phyloP scores from a whole-genome alignment of 1,140 invertebrate species.

The Cyclargus thomasi region DNA sequence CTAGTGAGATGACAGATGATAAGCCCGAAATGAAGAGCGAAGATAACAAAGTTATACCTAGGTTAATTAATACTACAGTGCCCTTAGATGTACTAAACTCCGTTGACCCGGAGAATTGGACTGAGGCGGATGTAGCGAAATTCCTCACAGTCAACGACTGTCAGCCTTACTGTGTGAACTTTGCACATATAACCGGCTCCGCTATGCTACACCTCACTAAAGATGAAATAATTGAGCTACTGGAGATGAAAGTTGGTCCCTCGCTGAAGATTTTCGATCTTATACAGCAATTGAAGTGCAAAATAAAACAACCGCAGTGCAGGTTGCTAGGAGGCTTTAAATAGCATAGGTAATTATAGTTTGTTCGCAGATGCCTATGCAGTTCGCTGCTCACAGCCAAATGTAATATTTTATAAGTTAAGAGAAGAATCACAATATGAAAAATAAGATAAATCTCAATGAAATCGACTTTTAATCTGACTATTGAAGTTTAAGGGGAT shows the following conservation, averaged over 20 bases:
- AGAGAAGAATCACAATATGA: neutral
- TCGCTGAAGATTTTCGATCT: constrained; percentile 95
- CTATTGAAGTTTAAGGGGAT: too few relatives aligned
- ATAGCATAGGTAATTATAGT: constrained; percentile 26
- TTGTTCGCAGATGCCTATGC: neutral
- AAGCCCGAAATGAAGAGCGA: constrained; percentile 22
- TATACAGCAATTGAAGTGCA: constrained; percentile 89
- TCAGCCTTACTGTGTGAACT: constrained; percentile 90
- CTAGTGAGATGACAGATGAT: constrained; percentile 27
- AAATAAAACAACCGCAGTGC: constrained; percentile 85
- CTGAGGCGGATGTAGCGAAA: constrained; percentile 87
- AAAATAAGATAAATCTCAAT: too few relatives aligned
- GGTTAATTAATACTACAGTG: constrained; percentile 77
- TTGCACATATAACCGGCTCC: constrained; percentile 89
- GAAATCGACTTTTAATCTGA: too few relatives aligned
- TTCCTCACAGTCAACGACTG: constrained; percentile 94
- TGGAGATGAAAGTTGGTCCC: constrained; percentile 95
- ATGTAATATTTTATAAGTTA: neutral
- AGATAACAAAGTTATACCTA: constrained; percentile 80
- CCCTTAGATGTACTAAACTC: constrained; percentile 53
- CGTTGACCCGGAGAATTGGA: constrained; percentile 79
- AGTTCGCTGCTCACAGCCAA: neutral
- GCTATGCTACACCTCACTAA: constrained; percentile 87
- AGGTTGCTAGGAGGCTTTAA: constrained; percentile 69
- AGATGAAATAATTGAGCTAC: constrained; percentile 91